Percentiles rank a stretch among this genome's conserved stretches.
Conservation (phyloP, 2,797 vertebrate genomes). For the Odontamblyopus lacepedii region DNA sequence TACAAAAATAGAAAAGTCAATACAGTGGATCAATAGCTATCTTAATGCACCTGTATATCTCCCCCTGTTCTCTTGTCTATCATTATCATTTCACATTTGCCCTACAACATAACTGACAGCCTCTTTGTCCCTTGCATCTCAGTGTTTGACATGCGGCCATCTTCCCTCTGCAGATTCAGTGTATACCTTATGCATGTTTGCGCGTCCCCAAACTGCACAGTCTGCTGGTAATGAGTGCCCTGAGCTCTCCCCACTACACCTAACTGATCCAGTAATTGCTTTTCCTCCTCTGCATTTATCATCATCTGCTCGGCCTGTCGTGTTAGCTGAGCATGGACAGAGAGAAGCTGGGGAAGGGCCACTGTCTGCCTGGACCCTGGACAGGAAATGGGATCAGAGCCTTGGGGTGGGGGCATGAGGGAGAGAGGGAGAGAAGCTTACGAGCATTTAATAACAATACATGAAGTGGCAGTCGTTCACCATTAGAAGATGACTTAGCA, state of each 20-base stretch:
- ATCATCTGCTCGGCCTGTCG: slow-evolving; percentile 77
- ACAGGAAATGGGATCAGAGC: slow-evolving; percentile 37
- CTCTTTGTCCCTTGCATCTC: slow-evolving; percentile 20
- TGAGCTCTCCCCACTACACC: slow-evolving; percentile 71
- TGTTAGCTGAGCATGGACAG: slow-evolving; percentile 63
- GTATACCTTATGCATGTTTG: slow-evolving; percentile 15
- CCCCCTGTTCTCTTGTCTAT: neutral
- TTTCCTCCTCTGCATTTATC: slow-evolving; percentile 81
- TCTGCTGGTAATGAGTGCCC: slow-evolving; percentile 74
- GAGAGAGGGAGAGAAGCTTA: slow-evolving; percentile 10
- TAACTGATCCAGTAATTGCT: slow-evolving; percentile 81
- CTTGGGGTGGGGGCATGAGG: slow-evolving; percentile 14
- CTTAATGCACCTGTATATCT: neutral
- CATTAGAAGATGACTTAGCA: slow-evolving; percentile 23
- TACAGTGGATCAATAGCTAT: neutral
- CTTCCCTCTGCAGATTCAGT: slow-evolving; percentile 10
- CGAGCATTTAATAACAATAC: slow-evolving; percentile 37
- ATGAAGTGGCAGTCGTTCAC: slow-evolving; percentile 33
- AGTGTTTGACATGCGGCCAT: slow-evolving; percentile 39
- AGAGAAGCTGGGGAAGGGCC: slow-evolving; percentile 28
- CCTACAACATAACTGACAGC: slow-evolving; percentile 12
- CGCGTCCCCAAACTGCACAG: slow-evolving; percentile 59
- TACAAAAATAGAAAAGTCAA: slow-evolving; percentile 12
- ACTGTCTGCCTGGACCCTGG: slow-evolving; percentile 38
- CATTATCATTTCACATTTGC: neutral